Conservation (phyloP, 1,140 invertebrate genomes). For the Idris sp. region DNA sequence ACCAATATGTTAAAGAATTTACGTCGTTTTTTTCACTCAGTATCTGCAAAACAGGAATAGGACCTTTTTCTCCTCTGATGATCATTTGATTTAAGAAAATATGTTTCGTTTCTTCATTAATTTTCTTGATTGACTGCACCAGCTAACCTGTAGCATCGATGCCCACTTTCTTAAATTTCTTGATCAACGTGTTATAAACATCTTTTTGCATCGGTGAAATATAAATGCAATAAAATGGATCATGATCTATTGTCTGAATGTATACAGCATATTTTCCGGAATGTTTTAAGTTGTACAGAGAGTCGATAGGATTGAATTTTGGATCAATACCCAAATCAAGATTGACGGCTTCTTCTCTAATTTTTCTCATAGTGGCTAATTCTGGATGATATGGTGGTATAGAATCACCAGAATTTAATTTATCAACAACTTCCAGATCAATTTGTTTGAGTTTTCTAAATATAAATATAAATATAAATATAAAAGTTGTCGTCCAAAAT, state of each 20-base stretch:
- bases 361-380: constrained; percentile 8
- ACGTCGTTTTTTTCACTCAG: constrained; percentile 26
- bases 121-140: constrained; percentile 10
- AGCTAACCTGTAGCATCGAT: constrained; percentile 38
- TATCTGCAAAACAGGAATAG: constrained; percentile 21
- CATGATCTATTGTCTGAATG: constrained; percentile 20
- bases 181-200: constrained; percentile 32
- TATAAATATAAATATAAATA: no score
- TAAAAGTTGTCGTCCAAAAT: constrained; percentile 1
- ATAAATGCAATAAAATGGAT: constrained; percentile 46
- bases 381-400: constrained; percentile 3
- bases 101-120: constrained; percentile 8
- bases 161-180: constrained; percentile 24
- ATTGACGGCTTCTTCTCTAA: constrained; percentile 23
- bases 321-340: neutral
- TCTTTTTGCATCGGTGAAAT: constrained; percentile 26
- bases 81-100: constrained; percentile 42
- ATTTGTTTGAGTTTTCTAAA: constrained; percentile 5
- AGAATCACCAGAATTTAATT: constrained; percentile 15
- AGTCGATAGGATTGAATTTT: constrained; percentile 13
- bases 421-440: neutral
- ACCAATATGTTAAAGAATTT: constrained; percentile 11
- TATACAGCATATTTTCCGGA: constrained; percentile 24
- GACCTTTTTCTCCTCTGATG: constrained; percentile 5
- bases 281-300: constrained; percentile 40